Percentiles rank a stretch among this genome's conserved stretches.
Conservation (phyloP, 2,888 invertebrate species). For the Nematopogon swammerdamellus region DNA sequence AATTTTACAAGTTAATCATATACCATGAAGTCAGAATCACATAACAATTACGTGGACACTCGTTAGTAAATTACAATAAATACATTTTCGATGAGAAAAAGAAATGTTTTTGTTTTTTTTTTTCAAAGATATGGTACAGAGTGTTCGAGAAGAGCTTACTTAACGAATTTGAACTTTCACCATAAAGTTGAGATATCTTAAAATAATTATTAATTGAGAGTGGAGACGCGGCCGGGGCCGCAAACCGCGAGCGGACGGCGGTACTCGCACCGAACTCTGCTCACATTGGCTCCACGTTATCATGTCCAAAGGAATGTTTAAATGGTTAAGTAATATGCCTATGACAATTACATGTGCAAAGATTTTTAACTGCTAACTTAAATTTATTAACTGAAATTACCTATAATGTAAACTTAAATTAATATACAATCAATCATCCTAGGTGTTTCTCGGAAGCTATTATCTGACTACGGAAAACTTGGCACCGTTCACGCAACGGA, state of each 20-base stretch:
- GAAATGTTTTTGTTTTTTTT: background rate
- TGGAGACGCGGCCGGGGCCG: no score
- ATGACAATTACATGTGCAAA: constrained; percentile 50
- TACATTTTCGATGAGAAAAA: background rate
- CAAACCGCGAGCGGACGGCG: no score
- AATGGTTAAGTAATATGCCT: constrained; percentile 56
- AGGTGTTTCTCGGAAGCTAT: constrained; percentile 38
- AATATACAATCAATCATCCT: constrained; percentile 40
- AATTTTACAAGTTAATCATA: background rate
- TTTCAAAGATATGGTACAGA: background rate
- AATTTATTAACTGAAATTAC: constrained; percentile 53
- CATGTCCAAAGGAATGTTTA: constrained; percentile 48
- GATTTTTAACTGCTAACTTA: constrained; percentile 50
- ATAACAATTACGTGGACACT: background rate
- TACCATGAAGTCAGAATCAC: background rate
- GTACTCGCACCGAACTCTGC: no score
- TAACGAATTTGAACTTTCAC: constrained; percentile 50
- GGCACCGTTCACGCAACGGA: constrained; percentile 55
- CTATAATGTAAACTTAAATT: constrained; percentile 43
- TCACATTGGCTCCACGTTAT: no score
- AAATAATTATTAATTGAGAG: constrained; percentile 18
- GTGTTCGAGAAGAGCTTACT: constrained; percentile 42
- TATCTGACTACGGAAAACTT: background rate
- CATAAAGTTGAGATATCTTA: constrained; percentile 42
- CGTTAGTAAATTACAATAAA: background rate